Evolutionary conservation across 2,113 vertebrate genomes (phyloP), one percentile per base, ranked within the genome.

Genomic region (Acinonyx jubatus): DNA sequence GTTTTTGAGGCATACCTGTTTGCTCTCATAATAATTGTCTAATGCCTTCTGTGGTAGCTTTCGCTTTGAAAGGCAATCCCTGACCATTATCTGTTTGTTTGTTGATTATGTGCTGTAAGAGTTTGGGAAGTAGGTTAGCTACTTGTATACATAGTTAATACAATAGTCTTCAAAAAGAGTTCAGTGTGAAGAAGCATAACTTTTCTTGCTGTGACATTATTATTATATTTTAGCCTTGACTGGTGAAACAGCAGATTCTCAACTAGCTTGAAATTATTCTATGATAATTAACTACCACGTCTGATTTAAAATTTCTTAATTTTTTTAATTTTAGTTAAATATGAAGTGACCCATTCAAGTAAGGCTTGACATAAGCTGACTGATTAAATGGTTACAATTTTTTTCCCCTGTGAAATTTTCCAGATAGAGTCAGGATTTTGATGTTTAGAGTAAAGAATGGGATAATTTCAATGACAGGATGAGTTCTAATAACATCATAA

Each of bases 281-380:
- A 92, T 97, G 98, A 98, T 98, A 98, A 98, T 98, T 98, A 99
- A 98, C 97, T 98, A 97, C 89, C 94, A 97, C 98, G 96, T 98
- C 97, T 98, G 94, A 98, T 97, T 89, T 98, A 96, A 98, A 98
- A 96, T 97, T 98, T 97, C 97, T 98, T 98, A 95, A 98, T 94
- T 98, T 98, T 98, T 91, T 86, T 98, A 81, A 97, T 98, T 98
- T 98, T 98, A 97, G 88, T 98, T 98, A 98, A 98, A 97, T 98
- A 96, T 95, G 96, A 97, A 96, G 96, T 98, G 97, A 97, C 97
- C 98, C 23, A 84, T 97, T 98, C 95, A 88, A 97, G 96, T 98
- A 97, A 94, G 38, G 48, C 96, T 98, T 97, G 97, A 97, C 97
- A 98, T 98, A 98, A 98, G 96, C 96, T 97, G 97, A 97, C 96